Conservation (phyloP, 2,113 vertebrate genomes). For the Tyto alba region DNA sequence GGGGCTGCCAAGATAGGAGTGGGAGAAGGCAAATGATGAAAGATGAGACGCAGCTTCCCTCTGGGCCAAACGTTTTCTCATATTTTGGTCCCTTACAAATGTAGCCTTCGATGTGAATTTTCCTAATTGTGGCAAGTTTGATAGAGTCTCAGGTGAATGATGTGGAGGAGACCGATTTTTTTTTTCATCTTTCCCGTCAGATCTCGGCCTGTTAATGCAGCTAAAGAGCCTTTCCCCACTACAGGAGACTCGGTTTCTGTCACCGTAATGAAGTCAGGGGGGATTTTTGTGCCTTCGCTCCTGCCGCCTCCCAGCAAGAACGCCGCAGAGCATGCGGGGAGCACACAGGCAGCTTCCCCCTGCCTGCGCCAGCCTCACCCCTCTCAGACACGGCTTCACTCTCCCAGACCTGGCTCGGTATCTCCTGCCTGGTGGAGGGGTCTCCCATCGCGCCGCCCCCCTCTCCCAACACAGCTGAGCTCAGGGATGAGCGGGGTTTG, state of each 20-base stretch:
- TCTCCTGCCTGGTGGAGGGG: neutral
- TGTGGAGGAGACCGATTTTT: conserved; percentile 65
- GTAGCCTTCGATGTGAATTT: conserved; percentile 72
- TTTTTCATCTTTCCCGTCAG: conserved; percentile 68
- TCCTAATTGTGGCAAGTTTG: conserved; percentile 74
- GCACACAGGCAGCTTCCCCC: neutral
- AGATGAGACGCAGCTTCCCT: conserved; percentile 69
- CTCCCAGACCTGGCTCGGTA: accelerated
- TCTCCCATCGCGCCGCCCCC: neutral
- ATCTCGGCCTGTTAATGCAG: conserved; percentile 69
- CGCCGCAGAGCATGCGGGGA: accelerated
- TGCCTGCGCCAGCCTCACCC: accelerated
- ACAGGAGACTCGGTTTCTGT: conserved; percentile 36
- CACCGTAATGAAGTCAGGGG: conserved; percentile 19
- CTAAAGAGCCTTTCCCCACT: conserved; percentile 47
- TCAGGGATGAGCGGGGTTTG: accelerated
- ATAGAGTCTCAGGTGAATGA: conserved; percentile 68
- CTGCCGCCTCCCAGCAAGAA: neutral
- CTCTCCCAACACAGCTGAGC: neutral
- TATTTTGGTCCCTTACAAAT: conserved; percentile 73
- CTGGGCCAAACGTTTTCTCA: conserved; percentile 65
- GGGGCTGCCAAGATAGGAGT: conserved; percentile 46
- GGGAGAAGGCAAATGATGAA: conserved; percentile 56
- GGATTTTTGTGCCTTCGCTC: neutral
- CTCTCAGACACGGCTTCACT: accelerated